These are phyloP conservation scores for Hozukius guyotensis DNA, from an alignment of 2,797 vertebrate species.

Conservation along the genomic window DNA sequence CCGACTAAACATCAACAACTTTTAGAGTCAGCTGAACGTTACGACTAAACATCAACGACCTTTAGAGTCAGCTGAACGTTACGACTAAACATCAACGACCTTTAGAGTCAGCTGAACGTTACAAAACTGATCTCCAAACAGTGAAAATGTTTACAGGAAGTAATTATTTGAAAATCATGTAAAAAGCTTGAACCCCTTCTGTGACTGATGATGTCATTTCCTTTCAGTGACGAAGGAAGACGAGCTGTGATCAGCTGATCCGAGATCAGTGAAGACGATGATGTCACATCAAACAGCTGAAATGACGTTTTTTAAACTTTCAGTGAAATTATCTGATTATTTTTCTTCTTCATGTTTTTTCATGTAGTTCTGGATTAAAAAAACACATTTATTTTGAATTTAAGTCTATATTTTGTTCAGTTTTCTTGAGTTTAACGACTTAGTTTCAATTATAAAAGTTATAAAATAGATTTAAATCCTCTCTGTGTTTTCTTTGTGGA, in stretches of 20 bases:
- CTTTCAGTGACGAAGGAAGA: slow-evolving; percentile 73
- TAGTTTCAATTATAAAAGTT: no score
- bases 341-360: background rate
- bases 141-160: background rate
- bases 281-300: background rate
- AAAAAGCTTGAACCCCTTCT: background rate
- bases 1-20: no score
- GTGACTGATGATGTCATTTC: slow-evolving; percentile 18
- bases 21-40: no score
- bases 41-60: no score
- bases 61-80: no score
- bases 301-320: background rate
- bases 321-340: background rate
- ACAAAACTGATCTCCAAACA: background rate
- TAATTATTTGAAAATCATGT: background rate
- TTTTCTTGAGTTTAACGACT: background rate
- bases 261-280: background rate
- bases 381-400: background rate
- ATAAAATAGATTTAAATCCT: no score
- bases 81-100: no score
- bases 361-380: background rate
- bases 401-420: background rate
- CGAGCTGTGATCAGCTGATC: slow-evolving; percentile 67
- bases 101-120: no score
- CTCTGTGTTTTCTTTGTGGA: background rate